Evolutionary conservation across 2,888 invertebrate species (phyloP).

Genomic region (Nymphalis polychloros): DNA sequence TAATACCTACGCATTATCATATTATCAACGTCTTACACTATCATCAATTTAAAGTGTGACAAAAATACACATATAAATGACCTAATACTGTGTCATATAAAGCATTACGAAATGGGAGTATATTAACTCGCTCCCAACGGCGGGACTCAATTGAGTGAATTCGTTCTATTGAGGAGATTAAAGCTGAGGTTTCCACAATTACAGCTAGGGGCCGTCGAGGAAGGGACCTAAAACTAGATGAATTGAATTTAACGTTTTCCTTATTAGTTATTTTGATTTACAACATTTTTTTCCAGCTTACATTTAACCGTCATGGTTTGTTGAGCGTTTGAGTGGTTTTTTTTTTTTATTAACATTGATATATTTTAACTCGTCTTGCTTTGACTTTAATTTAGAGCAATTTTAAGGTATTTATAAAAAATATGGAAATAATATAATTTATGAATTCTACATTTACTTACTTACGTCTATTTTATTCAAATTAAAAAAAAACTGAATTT

Average conservation of each 20-base stretch:
- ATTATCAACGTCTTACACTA: constrained; percentile 6
- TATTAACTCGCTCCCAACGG: constrained; percentile 57
- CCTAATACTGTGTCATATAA: constrained; percentile 27
- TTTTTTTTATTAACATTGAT: neutral
- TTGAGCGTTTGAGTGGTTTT: neutral
- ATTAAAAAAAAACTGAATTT: no score
- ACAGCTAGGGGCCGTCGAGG: constrained; percentile 45
- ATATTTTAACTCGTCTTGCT: neutral
- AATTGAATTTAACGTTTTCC: constrained; percentile 36
- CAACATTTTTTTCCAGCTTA: neutral
- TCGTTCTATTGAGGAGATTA: constrained; percentile 64
- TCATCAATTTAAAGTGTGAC: constrained; percentile 25
- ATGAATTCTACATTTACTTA: neutral
- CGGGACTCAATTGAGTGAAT: constrained; percentile 69
- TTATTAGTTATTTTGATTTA: constrained; percentile 31
- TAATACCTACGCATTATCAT: neutral
- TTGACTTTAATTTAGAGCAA: neutral
- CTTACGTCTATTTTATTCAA: neutral
- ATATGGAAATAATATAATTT: no score
- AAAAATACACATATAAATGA: constrained; percentile 33
- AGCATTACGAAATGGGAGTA: constrained; percentile 33
- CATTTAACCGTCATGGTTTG: neutral
- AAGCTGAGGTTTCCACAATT: constrained; percentile 53
- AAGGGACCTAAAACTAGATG: constrained; percentile 43
- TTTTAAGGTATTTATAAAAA: neutral